Evolutionary conservation across 2,888 invertebrate species (phyloP), one percentile per base, ranked within the genome.

Genomic region (Tinea semifulvella): DNA sequence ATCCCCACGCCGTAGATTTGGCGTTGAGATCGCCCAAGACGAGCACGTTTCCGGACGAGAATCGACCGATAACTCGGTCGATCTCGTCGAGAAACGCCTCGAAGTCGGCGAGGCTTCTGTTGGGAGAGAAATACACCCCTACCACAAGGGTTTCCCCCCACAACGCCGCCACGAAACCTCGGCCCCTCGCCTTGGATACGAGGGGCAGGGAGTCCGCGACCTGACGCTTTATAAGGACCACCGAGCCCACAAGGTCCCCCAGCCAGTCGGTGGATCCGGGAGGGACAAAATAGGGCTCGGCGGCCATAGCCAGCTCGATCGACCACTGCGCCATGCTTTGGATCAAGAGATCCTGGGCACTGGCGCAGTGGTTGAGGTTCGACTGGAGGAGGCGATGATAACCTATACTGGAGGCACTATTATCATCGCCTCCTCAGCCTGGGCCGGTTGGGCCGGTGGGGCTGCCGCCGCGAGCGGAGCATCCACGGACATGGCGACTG

Each of bases 1-100:
- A n/a, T n/a, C n/a, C n/a, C n/a, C n/a, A n/a, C n/a, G n/a, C n/a
- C n/a, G n/a, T n/a, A n/a, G n/a, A 50, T 22, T 52, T 52, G 0
- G 53, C 50, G 14, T 54, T 54, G 19, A 52, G 42, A 18, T 54
- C 52, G 1, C 48, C 52, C 2, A 31, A 13, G 1, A 48, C 38
- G 0, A 48, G 7, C 18, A 46, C 46, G 0, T 35, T 40, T 3
- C n/a, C n/a, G 8, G 43, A 25, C 1, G 6, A 13, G 10, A 6
- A n/a, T 8, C 43, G 27, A n/a, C 48, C 36, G 0, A 52, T 14
- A 3, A 45, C n/a, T 0, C 27, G 16, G 1, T 40, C 46, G 1
- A 51, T n/a, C 10, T 31, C 45, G 1, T 8, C 38, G 0, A 53
- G 46, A 5, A 49, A 48, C 2, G 1, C 10, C 31, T 53, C 53